Conservation (phyloP, 2,113 vertebrate genomes). For the Genyomyrus donnyi region DNA sequence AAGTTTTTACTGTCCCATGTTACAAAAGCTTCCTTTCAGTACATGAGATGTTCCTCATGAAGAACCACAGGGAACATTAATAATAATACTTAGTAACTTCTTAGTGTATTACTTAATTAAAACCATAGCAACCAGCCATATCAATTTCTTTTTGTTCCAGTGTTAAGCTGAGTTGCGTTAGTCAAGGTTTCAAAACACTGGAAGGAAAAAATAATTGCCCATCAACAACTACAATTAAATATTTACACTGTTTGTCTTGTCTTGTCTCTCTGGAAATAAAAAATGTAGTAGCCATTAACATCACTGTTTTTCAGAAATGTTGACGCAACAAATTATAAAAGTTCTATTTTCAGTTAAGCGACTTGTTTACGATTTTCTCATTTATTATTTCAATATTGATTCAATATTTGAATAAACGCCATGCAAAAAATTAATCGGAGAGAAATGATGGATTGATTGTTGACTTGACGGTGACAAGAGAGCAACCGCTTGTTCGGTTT, state of each 20-base stretch:
- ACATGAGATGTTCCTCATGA: neutral
- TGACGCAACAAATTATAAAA: neutral
- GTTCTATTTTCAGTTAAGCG: neutral
- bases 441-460: neutral
- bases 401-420: neutral
- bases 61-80: neutral
- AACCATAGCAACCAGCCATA: neutral
- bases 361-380: neutral
- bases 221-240: conserved; percentile 2
- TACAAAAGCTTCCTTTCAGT: neutral
- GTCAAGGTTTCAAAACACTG: neutral
- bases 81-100: neutral
- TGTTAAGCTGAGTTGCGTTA: neutral
- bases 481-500: neutral
- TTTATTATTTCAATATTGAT: neutral
- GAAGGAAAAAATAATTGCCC: neutral
- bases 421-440: neutral
- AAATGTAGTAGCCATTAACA: neutral
- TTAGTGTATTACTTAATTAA: neutral
- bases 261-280: neutral
- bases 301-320: neutral
- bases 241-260: neutral
- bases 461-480: neutral
- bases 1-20: neutral
- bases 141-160: neutral